Percentiles rank a stretch among this genome's conserved stretches.
phyloP scores from a whole-genome alignment of 2,888 invertebrate species.

The Coenonympha arcania region DNA sequence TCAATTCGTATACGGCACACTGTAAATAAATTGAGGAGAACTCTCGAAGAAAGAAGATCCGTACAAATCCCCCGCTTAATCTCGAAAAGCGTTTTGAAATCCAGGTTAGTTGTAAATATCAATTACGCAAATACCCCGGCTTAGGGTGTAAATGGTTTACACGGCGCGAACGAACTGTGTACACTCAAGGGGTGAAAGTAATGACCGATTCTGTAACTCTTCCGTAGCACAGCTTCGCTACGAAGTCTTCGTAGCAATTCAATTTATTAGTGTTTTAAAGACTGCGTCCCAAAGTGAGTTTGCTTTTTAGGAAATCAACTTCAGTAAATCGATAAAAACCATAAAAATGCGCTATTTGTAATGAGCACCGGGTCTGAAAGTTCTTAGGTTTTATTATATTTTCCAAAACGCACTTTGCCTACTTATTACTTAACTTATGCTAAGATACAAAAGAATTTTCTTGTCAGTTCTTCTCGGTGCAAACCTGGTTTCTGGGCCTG shows the following conservation, averaged over 20 bases:
- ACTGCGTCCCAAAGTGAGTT: no score
- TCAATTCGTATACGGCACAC: slow-evolving; percentile 35
- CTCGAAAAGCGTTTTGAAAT: slow-evolving; percentile 59
- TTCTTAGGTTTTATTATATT: no score
- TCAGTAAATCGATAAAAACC: no score
- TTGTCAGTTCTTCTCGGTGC: no score
- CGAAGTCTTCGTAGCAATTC: slow-evolving; percentile 5
- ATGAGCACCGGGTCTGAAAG: no score
- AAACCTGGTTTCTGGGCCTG: no score
- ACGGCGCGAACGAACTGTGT: slow-evolving; percentile 35
- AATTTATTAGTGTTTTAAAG: background rate
- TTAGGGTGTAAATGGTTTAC: slow-evolving; percentile 49
- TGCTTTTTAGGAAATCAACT: no score
- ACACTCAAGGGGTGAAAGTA: slow-evolving; percentile 32
- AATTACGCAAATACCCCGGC: slow-evolving; percentile 68
- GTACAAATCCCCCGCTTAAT: slow-evolving; percentile 65
- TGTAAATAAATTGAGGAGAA: slow-evolving; percentile 66
- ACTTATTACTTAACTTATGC: no score
- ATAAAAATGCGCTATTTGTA: no score
- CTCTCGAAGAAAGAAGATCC: slow-evolving; percentile 58
- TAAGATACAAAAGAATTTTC: no score
- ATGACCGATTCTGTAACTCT: slow-evolving; percentile 15
- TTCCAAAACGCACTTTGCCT: no score
- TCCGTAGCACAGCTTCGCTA: slow-evolving; percentile 12
- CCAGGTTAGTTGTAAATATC: slow-evolving; percentile 74